A percentile compares a stretch with the other conserved stretches of the same genome.
Evolutionary conservation across 2,113 vertebrate species (phyloP).

Genomic region (Kryptolebias marmoratus): DNA sequence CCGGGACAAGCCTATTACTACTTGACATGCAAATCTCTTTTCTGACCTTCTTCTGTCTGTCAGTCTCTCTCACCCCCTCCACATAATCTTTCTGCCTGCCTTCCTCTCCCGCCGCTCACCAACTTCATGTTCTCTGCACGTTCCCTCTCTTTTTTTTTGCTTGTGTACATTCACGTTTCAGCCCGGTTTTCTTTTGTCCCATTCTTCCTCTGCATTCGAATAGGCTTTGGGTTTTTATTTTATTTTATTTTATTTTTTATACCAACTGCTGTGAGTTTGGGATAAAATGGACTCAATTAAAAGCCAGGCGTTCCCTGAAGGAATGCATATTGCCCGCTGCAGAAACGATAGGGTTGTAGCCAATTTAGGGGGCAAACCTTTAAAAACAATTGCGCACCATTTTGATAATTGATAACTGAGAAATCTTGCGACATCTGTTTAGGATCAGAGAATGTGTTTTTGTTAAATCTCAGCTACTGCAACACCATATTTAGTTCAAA

Average conservation of each 20-base stretch:
- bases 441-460: too few relatives aligned
- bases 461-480: too few relatives aligned
- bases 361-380: too few relatives aligned
- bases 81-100: conserved; percentile 45
- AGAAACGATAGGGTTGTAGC: too few relatives aligned
- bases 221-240: conserved; percentile 4
- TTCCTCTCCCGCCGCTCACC: conserved; percentile 1
- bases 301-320: too few relatives aligned
- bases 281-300: background rate
- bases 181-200: conserved; percentile 35
- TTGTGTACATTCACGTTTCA: conserved; percentile 29
- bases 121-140: conserved; percentile 33
- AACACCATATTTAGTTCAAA: too few relatives aligned
- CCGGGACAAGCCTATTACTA: conserved; percentile 69
- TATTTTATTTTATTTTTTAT: background rate
- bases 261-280: background rate
- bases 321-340: too few relatives aligned
- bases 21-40: conserved; percentile 78
- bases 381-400: too few relatives aligned
- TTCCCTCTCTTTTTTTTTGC: conserved; percentile 27
- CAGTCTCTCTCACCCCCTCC: conserved; percentile 32
- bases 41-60: conserved; percentile 71
- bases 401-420: too few relatives aligned
- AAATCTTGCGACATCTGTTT: too few relatives aligned
- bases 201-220: conserved; percentile 32